Percentiles rank a stretch among this genome's conserved stretches.
These are phyloP conservation scores for Phylloscopus whistleri DNA, from an alignment of 2,113 vertebrate genomes.

Conservation along the genomic window DNA sequence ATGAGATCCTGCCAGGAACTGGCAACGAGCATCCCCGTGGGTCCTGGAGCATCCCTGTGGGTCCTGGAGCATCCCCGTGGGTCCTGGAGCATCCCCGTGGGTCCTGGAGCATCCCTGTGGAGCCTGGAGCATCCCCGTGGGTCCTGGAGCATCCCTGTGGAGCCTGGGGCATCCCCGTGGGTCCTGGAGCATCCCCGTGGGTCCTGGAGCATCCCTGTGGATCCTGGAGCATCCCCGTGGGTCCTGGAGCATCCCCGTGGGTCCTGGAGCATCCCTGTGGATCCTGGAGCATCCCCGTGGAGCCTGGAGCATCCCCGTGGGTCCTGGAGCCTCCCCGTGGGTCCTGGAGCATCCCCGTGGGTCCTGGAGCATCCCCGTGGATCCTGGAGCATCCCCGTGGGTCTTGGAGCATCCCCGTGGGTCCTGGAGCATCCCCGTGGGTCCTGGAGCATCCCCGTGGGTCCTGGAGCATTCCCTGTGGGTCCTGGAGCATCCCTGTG, in stretches of 20 bases:
- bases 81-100: neutral
- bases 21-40: neutral
- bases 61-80: neutral
- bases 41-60: neutral
- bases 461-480: neutral
- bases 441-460: neutral
- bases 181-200: neutral
- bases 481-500: neutral
- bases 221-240: neutral
- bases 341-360: neutral
- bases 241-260: neutral
- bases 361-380: neutral
- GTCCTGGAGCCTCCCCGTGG: neutral
- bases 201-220: neutral
- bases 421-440: too few relatives aligned
- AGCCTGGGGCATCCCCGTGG: neutral
- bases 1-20: accelerated
- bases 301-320: neutral
- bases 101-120: neutral
- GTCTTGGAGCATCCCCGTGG: too few relatives aligned
- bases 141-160: neutral
- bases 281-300: neutral
- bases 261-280: neutral
- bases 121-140: accelerated
- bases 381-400: accelerated